These are phyloP conservation scores for Sternarchorhynchus goeldii DNA, from an alignment of 2,797 vertebrate genomes.

Conservation along the genomic window DNA sequence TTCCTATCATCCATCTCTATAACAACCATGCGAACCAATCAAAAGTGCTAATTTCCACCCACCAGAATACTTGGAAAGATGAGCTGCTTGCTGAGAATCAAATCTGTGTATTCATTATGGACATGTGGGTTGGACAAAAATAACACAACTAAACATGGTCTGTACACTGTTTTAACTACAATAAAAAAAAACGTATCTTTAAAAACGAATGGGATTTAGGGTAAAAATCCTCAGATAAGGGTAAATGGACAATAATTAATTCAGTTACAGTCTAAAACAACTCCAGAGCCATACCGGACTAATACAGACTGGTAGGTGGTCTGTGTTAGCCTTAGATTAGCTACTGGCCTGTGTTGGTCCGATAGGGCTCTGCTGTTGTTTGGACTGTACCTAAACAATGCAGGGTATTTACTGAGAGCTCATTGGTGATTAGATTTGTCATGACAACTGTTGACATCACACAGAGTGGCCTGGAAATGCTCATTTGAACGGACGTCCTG, in stretches of 20 bases:
- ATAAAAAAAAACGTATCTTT: too few relatives aligned
- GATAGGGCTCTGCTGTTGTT: too few relatives aligned
- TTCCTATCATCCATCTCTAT: constrained; percentile 45
- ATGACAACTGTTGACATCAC: neutral
- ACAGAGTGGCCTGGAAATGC: too few relatives aligned
- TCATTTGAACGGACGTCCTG: too few relatives aligned
- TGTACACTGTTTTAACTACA: too few relatives aligned
- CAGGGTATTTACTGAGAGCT: neutral
- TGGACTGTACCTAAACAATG: neutral
- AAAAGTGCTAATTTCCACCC: constrained; percentile 51
- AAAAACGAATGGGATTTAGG: too few relatives aligned
- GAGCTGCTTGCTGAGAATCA: constrained; percentile 39
- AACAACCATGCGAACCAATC: constrained; percentile 46
- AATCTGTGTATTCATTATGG: constrained; percentile 36
- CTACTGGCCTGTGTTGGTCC: too few relatives aligned
- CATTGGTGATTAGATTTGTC: neutral
- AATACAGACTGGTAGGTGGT: too few relatives aligned
- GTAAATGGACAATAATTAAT: neutral
- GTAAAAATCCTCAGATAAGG: neutral
- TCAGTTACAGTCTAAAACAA: neutral
- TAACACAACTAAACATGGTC: constrained; percentile 2
- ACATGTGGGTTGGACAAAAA: constrained; percentile 8
- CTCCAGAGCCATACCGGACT: neutral
- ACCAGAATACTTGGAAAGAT: constrained; percentile 35
- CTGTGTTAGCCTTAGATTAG: too few relatives aligned